Evolutionary conservation across 2,888 invertebrate genomes (phyloP).

Genomic region (Tetramorium bicarinatum): DNA sequence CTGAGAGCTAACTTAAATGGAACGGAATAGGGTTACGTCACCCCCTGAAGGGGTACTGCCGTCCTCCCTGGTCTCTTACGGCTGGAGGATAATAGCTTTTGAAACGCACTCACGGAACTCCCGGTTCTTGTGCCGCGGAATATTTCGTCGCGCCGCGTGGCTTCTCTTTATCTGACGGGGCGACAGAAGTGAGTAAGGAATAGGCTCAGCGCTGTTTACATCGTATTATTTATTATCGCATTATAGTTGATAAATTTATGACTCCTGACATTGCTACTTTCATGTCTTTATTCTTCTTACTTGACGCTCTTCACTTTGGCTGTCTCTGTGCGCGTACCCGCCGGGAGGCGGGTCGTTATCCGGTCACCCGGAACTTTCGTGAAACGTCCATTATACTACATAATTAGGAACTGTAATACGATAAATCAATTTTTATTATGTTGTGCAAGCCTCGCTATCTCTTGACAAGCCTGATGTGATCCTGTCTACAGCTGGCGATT

Average conservation of each 20-base stretch:
- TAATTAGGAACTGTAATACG: constrained; percentile 25
- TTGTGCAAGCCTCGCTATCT: neutral
- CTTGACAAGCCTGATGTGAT: neutral
- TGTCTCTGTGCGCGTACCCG: neutral
- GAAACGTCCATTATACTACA: constrained; percentile 11
- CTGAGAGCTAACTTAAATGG: constrained; percentile 56
- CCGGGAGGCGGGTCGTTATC: constrained; percentile 14
- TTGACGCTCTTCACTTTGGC: neutral
- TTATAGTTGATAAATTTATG: constrained; percentile 57
- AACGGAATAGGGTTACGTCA: constrained; percentile 51
- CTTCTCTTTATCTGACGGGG: constrained; percentile 36
- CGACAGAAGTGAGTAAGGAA: constrained; percentile 26
- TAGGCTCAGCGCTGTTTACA: constrained; percentile 19
- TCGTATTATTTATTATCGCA: constrained; percentile 43
- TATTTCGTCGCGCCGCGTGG: constrained; percentile 50
- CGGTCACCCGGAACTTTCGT: constrained; percentile 2
- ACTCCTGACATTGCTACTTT: constrained; percentile 42
- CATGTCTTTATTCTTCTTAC: constrained; percentile 10
- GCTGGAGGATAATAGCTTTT: constrained; percentile 73
- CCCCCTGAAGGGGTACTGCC: constrained; percentile 38
- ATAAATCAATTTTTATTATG: constrained; percentile 15
- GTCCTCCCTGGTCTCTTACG: constrained; percentile 58
- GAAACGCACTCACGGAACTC: constrained; percentile 67
- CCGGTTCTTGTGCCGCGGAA: constrained; percentile 51
- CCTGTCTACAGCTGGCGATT: neutral